Base-by-base conservation (phyloP, 2,113 vertebrate species). In the Heterocephalus glaber region DNA sequence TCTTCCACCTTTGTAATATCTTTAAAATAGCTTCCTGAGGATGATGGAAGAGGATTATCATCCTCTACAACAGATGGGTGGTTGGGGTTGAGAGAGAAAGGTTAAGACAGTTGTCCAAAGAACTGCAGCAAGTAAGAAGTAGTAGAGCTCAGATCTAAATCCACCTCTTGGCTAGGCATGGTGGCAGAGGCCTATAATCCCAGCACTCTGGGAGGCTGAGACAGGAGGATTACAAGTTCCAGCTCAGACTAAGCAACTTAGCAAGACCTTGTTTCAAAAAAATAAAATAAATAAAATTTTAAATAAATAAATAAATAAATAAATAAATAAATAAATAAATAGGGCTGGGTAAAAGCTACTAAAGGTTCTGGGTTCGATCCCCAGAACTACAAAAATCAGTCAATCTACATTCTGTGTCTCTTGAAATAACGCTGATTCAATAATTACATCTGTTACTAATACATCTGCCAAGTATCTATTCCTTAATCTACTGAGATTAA, bases 391-490 rank as follows among this genome's bases (percentile, higher is more conserved):
- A 79, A 79, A 54, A 79, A 54, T 79, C 14, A 79, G 17, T 79
- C 11, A 87, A 91, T 16, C 61, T n/a, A 30, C 47, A 93, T 44
- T 74, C 85, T 70, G 13, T 56, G 22, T 68, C 68, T 70, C 72
- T n/a, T 7, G 76, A 92, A 74, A 56, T 52, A 92, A 82, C 28
- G 81, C 60, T 47, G 86, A 94, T 26, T 96, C 86, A 90, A 66
- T 83, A 95, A 77, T 82, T 70, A 94, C 54, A 77, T 47, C 49
- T 90, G 89, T 88, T 79, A 86, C 35, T 91, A 93, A 92, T 61
- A 74, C 47, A 63, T 49, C 19, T 56, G 63, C n/a, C 26, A 63
- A 89, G 26, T 65, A 91, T 47, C 70, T 44, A n/a, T n/a, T 17
- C 63, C 52, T 87, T 85, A 76, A 81, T 58, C 54, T 95, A 90